Conservation (phyloP, 2,888 invertebrate species). For the Cheilosia scutellata region DNA sequence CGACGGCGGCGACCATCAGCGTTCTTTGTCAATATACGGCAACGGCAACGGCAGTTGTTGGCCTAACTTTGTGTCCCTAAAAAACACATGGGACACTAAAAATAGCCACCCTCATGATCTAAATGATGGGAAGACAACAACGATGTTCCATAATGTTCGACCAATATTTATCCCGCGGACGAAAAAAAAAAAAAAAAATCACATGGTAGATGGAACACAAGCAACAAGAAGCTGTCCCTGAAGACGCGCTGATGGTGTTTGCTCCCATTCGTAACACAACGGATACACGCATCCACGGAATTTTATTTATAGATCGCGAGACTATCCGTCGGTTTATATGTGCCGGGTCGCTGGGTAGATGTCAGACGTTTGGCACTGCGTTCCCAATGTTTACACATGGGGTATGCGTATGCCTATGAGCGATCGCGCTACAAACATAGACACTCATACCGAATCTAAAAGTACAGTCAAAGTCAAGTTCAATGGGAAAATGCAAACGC, state of each 20-base stretch:
- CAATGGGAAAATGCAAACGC: conserved; percentile 74
- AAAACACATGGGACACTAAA: conserved; percentile 75
- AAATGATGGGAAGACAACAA: conserved; percentile 75
- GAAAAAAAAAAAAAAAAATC: conserved; percentile 41
- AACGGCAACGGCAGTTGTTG: conserved; percentile 62
- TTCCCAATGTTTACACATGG: conserved; percentile 72
- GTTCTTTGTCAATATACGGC: conserved; percentile 63
- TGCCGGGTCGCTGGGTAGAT: conserved; percentile 75
- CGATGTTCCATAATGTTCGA: conserved; percentile 72
- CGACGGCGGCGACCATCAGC: conserved; percentile 47
- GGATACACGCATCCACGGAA: conserved; percentile 73
- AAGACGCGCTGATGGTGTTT: conserved; percentile 69
- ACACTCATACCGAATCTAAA: conserved; percentile 65
- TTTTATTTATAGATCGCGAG: conserved; percentile 72
- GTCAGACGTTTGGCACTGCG: conserved; percentile 74
- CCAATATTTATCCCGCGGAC: conserved; percentile 72
- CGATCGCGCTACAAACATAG: conserved; percentile 48
- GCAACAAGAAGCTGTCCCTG: conserved; percentile 59
- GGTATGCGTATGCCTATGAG: conserved; percentile 6
- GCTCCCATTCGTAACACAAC: conserved; percentile 75
- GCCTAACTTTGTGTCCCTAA: conserved; percentile 75
- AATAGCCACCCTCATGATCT: conserved; percentile 76
- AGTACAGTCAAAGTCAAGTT: conserved; percentile 76
- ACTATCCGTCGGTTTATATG: conserved; percentile 53
- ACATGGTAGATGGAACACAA: conserved; percentile 23